Base-by-base conservation (phyloP, 2,888 invertebrate genomes). In the Lasioglossum leucozonium region DNA sequence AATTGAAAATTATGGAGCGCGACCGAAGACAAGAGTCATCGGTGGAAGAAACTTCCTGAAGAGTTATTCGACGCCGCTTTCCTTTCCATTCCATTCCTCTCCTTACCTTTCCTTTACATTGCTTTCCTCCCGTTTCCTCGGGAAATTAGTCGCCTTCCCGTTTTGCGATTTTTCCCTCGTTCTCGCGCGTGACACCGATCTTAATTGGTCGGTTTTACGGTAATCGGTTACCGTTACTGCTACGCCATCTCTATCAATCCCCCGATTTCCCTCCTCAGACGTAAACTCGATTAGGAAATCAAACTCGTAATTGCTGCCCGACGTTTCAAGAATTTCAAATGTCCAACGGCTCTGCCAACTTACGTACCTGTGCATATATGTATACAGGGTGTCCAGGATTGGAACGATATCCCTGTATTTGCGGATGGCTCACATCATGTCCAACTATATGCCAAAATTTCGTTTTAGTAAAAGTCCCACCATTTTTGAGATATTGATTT, bases 1-100 rank as follows among this genome's bases (percentile, higher is more conserved):
- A 95, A 95, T 95, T 95, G 94, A 95, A 95, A 95, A 94, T 95
- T 93, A 95, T 94, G 93, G 93, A 87, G 72, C 78, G 85, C 82
- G 84, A 85, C 85, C 77, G 78, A 78, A 77, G 82, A 83, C 72
- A 42, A 76, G 82, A 87, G 82, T 85, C 69, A 75, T 84, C 81
- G 71, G 71, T 37, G 73, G 73, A 77, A 75, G 82, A 40, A 67
- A 67, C 72, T 58, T 26, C 72, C 34, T 65, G 40, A 34, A 77
- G 77, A 80, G 30, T 72, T 84, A 72, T 74, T 44, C 65, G 22
- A 22, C 67, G 34, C n/a, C 22, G 58, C 37, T n/a, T 13, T 65
- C 73, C 62, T 74, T 76, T 22, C 37, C 47, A 16, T 47, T 26
- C 6, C 51, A 6, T 47, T 22, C 65, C 62, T 72, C 71, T 16